A percentile compares a stretch with the other conserved stretches of the same genome.
Evolutionary conservation across 2,797 vertebrate genomes (phyloP).

Genomic region (Micrastur ruficollis): DNA sequence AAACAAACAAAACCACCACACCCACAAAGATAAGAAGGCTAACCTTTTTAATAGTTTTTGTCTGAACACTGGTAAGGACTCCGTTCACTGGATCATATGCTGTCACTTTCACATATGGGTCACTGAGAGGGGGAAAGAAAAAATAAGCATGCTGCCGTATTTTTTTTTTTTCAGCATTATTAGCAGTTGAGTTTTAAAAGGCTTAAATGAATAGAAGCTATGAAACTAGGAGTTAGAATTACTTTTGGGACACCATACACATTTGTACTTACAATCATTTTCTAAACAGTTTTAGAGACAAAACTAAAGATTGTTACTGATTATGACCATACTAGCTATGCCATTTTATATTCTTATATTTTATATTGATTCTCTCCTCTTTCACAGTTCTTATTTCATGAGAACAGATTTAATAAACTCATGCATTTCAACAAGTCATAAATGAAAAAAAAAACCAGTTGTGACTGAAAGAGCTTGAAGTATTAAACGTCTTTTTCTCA

Average conservation of each 20-base stretch:
- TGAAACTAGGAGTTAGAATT: background rate
- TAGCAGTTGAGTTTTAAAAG: background rate
- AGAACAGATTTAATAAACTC: background rate
- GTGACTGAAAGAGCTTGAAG: background rate
- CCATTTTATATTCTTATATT: background rate
- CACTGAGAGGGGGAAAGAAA: constrained; percentile 75
- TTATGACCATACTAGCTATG: background rate
- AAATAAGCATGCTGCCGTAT: background rate
- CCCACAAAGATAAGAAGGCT: constrained; percentile 13
- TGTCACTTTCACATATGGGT: constrained; percentile 92
- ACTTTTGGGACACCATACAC: background rate
- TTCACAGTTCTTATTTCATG: background rate
- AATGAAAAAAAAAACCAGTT: background rate
- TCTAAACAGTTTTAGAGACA: background rate
- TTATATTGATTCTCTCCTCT: background rate
- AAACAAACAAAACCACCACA: background rate
- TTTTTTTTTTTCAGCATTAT: background rate
- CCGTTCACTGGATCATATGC: constrained; percentile 88
- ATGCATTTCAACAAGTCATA: background rate
- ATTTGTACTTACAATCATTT: background rate
- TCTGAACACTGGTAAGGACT: constrained; percentile 88
- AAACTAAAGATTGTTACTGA: background rate
- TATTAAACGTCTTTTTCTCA: background rate
- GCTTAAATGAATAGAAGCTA: background rate
- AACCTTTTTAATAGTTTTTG: constrained; percentile 94